These are phyloP conservation scores for Alviniconcha marisindica DNA, from an alignment of 1,140 invertebrate species.

Conservation along the genomic window DNA sequence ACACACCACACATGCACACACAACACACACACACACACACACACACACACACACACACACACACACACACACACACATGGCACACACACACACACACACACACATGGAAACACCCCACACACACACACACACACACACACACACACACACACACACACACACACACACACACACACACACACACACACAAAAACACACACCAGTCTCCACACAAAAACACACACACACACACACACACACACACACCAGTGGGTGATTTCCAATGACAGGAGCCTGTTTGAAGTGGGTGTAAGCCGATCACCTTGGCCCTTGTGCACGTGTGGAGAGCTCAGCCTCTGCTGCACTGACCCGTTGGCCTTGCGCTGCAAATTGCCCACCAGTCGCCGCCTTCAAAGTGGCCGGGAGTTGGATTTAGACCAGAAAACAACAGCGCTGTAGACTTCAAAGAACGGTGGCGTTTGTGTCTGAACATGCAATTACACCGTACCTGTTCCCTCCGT, in stretches of 20 bases:
- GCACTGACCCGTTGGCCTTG: too few relatives aligned
- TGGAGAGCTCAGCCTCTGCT: too few relatives aligned
- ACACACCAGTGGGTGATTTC: background rate
- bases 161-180: background rate
- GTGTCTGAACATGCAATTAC: too few relatives aligned
- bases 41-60: conserved; percentile 1
- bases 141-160: conserved; percentile 7
- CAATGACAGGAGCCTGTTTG: too few relatives aligned
- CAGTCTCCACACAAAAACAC: background rate
- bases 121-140: background rate
- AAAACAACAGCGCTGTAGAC: too few relatives aligned
- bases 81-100: background rate
- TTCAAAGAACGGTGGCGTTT: too few relatives aligned
- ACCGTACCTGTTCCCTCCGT: too few relatives aligned
- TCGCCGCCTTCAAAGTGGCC: too few relatives aligned
- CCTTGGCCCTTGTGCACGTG: too few relatives aligned
- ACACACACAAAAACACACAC: background rate
- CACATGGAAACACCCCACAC: background rate
- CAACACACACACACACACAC: background rate
- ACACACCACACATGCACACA: background rate
- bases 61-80: background rate
- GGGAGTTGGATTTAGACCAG: too few relatives aligned
- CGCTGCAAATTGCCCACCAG: too few relatives aligned
- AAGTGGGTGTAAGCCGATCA: too few relatives aligned
- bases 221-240: conserved; percentile 17